Evolutionary conservation across 2,888 invertebrate genomes (phyloP).

Genomic region (Cenopis cana): DNA sequence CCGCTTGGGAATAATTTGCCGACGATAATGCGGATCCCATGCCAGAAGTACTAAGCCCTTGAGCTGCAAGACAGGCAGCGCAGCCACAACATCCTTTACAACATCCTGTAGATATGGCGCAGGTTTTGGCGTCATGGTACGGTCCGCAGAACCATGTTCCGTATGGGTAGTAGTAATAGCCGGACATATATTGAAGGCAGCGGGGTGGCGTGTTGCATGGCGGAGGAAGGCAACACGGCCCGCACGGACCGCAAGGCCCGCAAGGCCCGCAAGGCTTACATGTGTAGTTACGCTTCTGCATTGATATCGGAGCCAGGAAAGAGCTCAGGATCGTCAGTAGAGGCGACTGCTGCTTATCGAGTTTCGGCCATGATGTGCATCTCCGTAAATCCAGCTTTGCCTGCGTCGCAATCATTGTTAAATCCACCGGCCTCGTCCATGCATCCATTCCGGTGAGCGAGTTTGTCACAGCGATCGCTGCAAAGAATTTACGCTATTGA

Average conservation of each 20-base stretch:
- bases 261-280: not conserved
- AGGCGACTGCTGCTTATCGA: not conserved
- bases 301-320: not conserved
- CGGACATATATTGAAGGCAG: slow-evolving; percentile 4
- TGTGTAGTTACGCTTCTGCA: not conserved
- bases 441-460: not conserved
- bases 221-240: not conserved
- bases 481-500: slow-evolving; percentile 73
- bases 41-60: not conserved
- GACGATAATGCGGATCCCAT: not conserved
- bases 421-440: not conserved
- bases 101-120: not conserved
- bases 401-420: slow-evolving; percentile 46
- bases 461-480: slow-evolving; percentile 59
- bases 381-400: not conserved
- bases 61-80: not conserved
- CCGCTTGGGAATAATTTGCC: not conserved
- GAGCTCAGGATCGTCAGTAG: not conserved
- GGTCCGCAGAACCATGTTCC: slow-evolving; percentile 19
- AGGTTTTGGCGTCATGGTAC: not conserved
- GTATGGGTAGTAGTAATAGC: slow-evolving; percentile 12
- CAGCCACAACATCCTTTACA: not conserved
- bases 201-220: slow-evolving; percentile 6
- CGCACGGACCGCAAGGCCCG: not conserved
- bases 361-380: not conserved